Evolutionary conservation across 2,888 invertebrate genomes (phyloP).

Genomic region (Autographa gamma): DNA sequence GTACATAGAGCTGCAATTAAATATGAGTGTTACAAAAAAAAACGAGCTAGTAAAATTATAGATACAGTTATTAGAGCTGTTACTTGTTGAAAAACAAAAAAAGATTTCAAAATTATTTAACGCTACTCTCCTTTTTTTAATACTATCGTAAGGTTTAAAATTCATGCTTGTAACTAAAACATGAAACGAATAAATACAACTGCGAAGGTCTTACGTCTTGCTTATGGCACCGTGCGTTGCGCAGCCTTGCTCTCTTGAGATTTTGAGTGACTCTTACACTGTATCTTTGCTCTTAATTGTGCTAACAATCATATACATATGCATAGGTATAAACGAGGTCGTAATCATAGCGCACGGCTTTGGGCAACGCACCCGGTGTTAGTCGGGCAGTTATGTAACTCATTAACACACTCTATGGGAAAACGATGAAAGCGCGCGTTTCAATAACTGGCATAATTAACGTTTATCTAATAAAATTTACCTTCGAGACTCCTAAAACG

Average conservation of each 20-base stretch:
- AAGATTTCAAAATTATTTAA: not conserved
- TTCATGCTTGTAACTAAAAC: conserved; percentile 19
- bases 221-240: conserved; percentile 66
- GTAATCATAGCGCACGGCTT: conserved; percentile 66
- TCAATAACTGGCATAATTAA: conserved; percentile 34
- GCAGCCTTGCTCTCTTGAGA: conserved; percentile 76
- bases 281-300: conserved; percentile 76
- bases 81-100: no score
- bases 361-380: conserved; percentile 65
- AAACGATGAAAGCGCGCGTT: conserved; percentile 44
- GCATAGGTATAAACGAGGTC: conserved; percentile 69
- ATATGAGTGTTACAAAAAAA: not conserved
- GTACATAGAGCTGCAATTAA: not conserved
- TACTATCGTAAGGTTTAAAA: not conserved
- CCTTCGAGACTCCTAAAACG: conserved; percentile 13
- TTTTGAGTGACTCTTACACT: conserved; percentile 69
- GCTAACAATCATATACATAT: conserved; percentile 77
- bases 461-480: conserved; percentile 21
- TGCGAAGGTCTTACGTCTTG: conserved; percentile 58
- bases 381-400: conserved; percentile 66
- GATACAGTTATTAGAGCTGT: no score
- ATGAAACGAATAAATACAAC: conserved; percentile 38
- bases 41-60: no score
- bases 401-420: conserved; percentile 60
- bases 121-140: not conserved